A percentile compares a stretch with the other conserved stretches of the same genome.
Evolutionary conservation across 2,888 invertebrate genomes (phyloP).

Genomic region (Callinectes sapidus): DNA sequence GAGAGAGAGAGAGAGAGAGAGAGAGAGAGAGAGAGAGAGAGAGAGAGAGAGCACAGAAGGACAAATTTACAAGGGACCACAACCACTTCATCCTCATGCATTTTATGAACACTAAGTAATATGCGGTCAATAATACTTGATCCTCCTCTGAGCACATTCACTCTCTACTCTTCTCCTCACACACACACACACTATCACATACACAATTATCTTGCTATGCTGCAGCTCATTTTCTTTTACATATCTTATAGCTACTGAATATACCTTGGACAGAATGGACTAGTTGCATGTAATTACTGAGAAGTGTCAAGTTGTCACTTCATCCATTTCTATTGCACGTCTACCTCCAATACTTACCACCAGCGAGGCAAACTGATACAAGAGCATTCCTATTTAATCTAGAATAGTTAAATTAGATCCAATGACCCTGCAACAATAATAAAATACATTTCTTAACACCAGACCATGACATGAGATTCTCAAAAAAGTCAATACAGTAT

Average conservation of each 20-base stretch:
- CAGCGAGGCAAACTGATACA: neutral
- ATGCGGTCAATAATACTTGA: neutral
- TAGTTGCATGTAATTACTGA: neutral
- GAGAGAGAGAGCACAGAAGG: constrained; percentile 29
- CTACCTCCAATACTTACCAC: neutral
- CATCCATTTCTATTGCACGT: neutral
- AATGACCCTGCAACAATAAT: neutral
- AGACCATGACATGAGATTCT: neutral
- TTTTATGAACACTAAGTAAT: neutral
- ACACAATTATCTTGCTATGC: neutral
- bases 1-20: neutral
- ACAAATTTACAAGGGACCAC: neutral
- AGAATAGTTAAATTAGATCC: neutral
- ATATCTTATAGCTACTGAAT: neutral
- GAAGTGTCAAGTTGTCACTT: neutral
- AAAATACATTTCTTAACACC: neutral
- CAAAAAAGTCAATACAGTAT: neutral
- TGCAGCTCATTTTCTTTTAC: neutral
- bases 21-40: constrained; percentile 41
- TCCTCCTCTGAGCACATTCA: neutral
- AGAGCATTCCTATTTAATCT: neutral
- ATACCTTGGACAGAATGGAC: constrained; percentile 22
- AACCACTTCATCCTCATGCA: neutral
- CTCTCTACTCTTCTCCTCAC: neutral
- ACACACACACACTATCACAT: constrained; percentile 32